Percentiles rank a stretch among this genome's conserved stretches.
Conservation (phyloP, 2,888 invertebrate species). For the Gastracanthus pulcherrimus region DNA sequence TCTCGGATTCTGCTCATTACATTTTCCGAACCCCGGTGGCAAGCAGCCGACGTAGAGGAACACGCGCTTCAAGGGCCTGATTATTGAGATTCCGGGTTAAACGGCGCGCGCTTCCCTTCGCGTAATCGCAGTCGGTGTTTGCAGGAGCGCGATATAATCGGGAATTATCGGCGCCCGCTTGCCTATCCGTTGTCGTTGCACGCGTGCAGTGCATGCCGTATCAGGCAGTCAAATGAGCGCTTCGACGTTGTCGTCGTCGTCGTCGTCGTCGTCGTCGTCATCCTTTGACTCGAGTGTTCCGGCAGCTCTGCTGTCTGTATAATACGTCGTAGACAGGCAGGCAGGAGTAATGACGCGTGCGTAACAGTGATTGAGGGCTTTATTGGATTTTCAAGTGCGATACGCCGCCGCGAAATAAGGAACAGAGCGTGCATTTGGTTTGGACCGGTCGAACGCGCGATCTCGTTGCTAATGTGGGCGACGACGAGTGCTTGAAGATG, state of each 20-base stretch:
- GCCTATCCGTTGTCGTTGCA: not conserved
- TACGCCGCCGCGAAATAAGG: not conserved
- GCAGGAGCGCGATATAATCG: conserved; percentile 20
- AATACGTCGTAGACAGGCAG: not conserved
- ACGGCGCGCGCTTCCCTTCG: not conserved
- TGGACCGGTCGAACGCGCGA: too few relatives aligned
- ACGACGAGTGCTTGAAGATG: too few relatives aligned
- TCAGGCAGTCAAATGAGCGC: not conserved
- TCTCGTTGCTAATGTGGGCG: too few relatives aligned
- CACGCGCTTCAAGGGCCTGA: not conserved
- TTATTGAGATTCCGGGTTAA: conserved; percentile 21
- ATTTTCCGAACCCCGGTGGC: not conserved
- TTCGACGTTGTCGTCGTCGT: too few relatives aligned
- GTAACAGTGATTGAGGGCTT: conserved; percentile 41
- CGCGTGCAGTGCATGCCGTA: not conserved
- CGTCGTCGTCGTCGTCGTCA: too few relatives aligned
- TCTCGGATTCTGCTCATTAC: conserved; percentile 16
- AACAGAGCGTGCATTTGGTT: too few relatives aligned
- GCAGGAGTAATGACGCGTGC: conserved; percentile 8
- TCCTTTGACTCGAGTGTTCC: not conserved
- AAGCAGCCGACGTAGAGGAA: too few relatives aligned
- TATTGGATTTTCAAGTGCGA: conserved; percentile 28
- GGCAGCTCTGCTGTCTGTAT: not conserved
- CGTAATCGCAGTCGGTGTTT: not conserved
- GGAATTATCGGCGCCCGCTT: conserved; percentile 10